Conservation (phyloP, 2,888 invertebrate genomes). For the Eilema griseolum region DNA sequence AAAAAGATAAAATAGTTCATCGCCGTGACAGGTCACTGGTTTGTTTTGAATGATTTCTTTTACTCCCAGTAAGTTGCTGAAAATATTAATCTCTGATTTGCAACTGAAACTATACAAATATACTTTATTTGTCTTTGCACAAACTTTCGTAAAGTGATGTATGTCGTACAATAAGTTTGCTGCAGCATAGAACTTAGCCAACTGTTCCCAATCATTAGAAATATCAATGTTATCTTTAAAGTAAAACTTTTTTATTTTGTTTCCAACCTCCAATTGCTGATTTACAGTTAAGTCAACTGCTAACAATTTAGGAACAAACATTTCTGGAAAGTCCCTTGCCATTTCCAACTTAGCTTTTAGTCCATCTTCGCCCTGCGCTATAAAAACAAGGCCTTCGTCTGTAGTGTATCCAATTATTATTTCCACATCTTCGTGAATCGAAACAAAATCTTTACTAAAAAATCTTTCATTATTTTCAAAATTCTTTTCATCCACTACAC, state of each 20-base stretch:
- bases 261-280: conserved; percentile 52
- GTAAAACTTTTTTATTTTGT: conserved; percentile 52
- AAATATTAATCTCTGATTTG: conserved; percentile 58
- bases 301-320: conserved; percentile 50
- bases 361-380: conserved; percentile 21
- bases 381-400: conserved; percentile 86
- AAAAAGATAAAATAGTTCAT: conserved; percentile 56
- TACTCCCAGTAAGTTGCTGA: conserved; percentile 25
- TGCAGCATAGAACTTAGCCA: conserved; percentile 47
- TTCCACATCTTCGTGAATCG: conserved; percentile 81
- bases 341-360: conserved; percentile 32
- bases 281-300: conserved; percentile 34
- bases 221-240: conserved; percentile 39
- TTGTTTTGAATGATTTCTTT: conserved; percentile 30
- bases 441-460: conserved; percentile 66
- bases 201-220: conserved; percentile 40
- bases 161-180: conserved; percentile 39
- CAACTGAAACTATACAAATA: conserved; percentile 63
- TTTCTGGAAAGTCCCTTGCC: conserved; percentile 46
- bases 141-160: conserved; percentile 49
- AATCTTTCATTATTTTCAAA: conserved; percentile 52
- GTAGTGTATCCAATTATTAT: conserved; percentile 89
- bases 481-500: conserved; percentile 51
- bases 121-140: conserved; percentile 46
- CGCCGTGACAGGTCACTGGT: conserved; percentile 46